Evolutionary conservation across 1,140 invertebrate species (phyloP), one percentile per base, ranked within the genome.

Genomic region (Proales similis): DNA sequence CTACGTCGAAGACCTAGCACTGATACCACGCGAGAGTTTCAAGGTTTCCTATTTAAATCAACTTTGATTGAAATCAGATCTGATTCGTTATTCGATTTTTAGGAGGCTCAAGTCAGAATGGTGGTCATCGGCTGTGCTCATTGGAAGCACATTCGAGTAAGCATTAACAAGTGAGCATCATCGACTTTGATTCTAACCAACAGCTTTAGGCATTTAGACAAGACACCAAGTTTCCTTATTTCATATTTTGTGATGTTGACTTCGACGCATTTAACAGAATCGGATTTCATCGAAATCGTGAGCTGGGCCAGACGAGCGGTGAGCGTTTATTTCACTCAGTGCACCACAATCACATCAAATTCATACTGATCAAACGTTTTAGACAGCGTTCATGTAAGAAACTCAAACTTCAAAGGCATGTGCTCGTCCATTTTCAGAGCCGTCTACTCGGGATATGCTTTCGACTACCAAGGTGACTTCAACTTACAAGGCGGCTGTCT

Each of bases 401-500:
- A 36, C 9, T 20, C 51, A 12, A 42, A 22, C 11, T 26, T 57
- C 7, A 17, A 27, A 2, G 51, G 51, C 4, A 30, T 42, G 19
- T 42, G 39, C 20, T 57, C 51, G 11, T 57, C 51, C 9, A 12
- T 57, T n/a, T 57, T 30, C n/a, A 12, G 51, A 32, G 51, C 51
- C 11, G 51, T 57, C 9, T 30, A 36, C 11, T 42, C 51, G 9
- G 26, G 22, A 9, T 27, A 27, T 39, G 20, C 17, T 5, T 57
- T 57, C 14, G 51, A 57, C 51, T 57, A 57, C 45, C 51, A 57
- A 38, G 51, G 51, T 6, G 38, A 57, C 32, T 57, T 57, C 30
- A 17, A 57, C 9, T 42, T 42, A 39, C 51, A 57, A 57, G 51
- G 51, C 4, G 51, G 51, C 39, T 30, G 33, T 42, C 19, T 57